Evolutionary conservation across 1,140 invertebrate species (phyloP).

Genomic region (Aleiodes sp.): DNA sequence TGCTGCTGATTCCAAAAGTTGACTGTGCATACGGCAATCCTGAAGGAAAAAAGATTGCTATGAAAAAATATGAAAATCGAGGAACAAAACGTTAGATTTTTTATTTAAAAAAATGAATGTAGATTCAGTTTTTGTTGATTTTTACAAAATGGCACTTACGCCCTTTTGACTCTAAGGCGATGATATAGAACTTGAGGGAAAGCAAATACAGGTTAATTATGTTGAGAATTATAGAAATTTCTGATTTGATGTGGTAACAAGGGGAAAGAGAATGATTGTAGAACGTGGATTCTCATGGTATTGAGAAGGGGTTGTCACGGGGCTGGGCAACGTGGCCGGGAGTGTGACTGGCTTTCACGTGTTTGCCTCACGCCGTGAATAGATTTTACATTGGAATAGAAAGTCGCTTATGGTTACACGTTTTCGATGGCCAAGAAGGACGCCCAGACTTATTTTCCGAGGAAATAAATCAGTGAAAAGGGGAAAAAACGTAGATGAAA

Average conservation of each 20-base stretch:
- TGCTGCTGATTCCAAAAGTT: neutral
- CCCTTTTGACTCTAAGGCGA: no score
- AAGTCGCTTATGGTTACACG: no score
- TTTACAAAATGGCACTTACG: no score
- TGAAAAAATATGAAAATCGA: neutral
- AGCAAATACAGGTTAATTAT: no score
- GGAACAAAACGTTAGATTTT: no score
- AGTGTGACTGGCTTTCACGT: conserved; percentile 24
- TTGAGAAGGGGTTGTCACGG: conserved; percentile 16
- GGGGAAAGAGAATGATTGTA: no score
- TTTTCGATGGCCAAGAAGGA: neutral
- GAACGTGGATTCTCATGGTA: neutral
- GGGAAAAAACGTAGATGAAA: neutral
- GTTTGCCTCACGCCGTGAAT: conserved; percentile 10
- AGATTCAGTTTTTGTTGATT: no score
- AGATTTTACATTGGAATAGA: neutral
- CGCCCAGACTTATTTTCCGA: neutral
- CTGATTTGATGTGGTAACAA: no score
- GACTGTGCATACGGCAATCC: neutral
- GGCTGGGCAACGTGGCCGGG: conserved; percentile 27
- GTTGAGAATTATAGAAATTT: no score
- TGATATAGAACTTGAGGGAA: no score
- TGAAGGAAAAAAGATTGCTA: no score
- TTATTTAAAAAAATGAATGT: no score
- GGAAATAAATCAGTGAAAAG: neutral